Evolutionary conservation across 1,140 invertebrate genomes (phyloP), one percentile per base, ranked within the genome.

Genomic region (Eufriesea mexicana): DNA sequence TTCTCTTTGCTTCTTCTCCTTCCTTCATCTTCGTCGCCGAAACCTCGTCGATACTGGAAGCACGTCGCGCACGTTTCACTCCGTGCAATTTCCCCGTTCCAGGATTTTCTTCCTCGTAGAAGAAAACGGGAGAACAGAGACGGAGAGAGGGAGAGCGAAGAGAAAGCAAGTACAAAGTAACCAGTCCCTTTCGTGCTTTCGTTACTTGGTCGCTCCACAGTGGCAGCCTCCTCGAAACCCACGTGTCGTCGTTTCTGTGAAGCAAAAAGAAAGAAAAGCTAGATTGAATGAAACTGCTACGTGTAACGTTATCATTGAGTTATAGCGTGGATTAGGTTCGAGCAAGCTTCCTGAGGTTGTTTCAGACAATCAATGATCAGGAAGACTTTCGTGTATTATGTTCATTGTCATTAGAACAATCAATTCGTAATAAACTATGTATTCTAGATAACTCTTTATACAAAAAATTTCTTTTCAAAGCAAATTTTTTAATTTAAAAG

Each of bases 161-260:
- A 67, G 54, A 59, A 35, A 35, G 72, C 61, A 83, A 62, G 72
- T 10, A 20, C 35, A n/a, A 49, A 61, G 72, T 20, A 45, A 77
- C 74, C 59, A 79, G 73, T 62, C 72, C 64, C 54, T 55, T 35
- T 71, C 72, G 72, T 51, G 59, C 51, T 77, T 62, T 83, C 84
- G 68, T 78, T 75, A 67, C 78, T 72, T 77, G 72, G 57, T 83
- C 84, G 70, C 75, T 82, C 67, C 72, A 4, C 64, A 71, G 59
- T 83, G 68, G 68, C 70, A 75, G 62, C 71, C 75, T 86, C 80
- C 86, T 87, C 23, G 75, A 84, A 76, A 74, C 64, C 54, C 79
- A 76, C 62, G 68, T 75, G 81, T 71, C 59, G 77, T 84, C 82
- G 85, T 84, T 77, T 83, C 85, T 87, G 35, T 6, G 55, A 14